A percentile compares a stretch with the other conserved stretches of the same genome.
These are phyloP conservation scores for Amia ocellicauda DNA, from an alignment of 2,113 vertebrate species.

Conservation along the genomic window DNA sequence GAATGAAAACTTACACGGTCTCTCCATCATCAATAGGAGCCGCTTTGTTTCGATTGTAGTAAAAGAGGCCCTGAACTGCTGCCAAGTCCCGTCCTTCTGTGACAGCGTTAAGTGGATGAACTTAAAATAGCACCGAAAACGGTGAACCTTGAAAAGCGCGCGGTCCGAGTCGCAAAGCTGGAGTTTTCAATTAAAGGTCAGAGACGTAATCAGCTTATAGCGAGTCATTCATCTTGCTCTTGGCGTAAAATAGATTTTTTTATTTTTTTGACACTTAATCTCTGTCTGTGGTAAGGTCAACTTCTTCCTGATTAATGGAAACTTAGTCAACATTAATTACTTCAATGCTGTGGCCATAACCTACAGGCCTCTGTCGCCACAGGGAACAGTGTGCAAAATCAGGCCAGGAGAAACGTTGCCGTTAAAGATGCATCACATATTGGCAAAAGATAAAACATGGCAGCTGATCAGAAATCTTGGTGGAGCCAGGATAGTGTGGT, in stretches of 20 bases:
- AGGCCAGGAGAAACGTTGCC: not conserved
- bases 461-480: too few species aligned
- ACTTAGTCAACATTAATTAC: constrained; percentile 57
- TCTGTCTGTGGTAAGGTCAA: constrained; percentile 63
- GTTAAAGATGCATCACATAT: too few species aligned
- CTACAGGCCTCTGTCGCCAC: constrained; percentile 27
- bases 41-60: not conserved
- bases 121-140: not conserved
- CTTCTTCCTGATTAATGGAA: constrained; percentile 63
- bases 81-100: not conserved
- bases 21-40: too few species aligned
- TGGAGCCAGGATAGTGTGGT: too few species aligned
- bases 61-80: not conserved
- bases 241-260: constrained; percentile 28
- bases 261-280: constrained; percentile 58
- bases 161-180: not conserved
- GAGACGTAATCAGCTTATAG: not conserved
- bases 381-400: constrained; percentile 30
- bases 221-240: not conserved
- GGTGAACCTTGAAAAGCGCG: not conserved
- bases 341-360: constrained; percentile 32
- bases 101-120: not conserved
- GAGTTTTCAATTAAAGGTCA: not conserved
- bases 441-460: too few species aligned
- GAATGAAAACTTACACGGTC: too few species aligned